Percentiles rank a stretch among this genome's conserved stretches.
phyloP scores from a whole-genome alignment of 2,797 vertebrate species.

The Trachops cirrhosus region DNA sequence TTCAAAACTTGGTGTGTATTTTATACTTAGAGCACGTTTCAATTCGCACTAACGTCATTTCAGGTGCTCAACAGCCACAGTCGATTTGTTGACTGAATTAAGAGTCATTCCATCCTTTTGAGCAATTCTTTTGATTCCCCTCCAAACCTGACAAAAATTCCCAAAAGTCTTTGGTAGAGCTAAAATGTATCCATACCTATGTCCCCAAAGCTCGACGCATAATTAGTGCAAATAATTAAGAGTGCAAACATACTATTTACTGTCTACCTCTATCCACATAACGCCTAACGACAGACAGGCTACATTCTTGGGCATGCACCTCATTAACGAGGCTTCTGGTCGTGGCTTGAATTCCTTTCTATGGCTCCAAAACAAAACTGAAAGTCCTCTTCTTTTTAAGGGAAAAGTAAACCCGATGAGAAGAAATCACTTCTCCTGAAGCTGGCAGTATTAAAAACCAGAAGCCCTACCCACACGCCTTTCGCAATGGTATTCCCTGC shows the following conservation, averaged over 20 bases:
- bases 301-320: neutral
- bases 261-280: neutral
- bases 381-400: neutral
- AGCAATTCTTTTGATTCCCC: neutral
- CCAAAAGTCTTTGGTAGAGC: neutral
- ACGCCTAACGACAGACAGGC: neutral
- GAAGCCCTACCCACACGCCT: neutral
- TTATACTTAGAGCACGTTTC: neutral
- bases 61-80: neutral
- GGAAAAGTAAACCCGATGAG: neutral
- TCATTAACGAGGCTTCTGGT: neutral
- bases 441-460: neutral
- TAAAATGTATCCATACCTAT: neutral
- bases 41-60: neutral
- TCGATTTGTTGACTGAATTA: neutral
- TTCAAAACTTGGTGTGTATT: neutral
- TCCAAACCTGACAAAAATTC: constrained; percentile 11
- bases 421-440: neutral
- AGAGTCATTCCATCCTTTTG: neutral
- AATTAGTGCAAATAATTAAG: neutral
- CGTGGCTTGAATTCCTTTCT: neutral
- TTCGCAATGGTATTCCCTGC: neutral
- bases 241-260: neutral
- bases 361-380: constrained; percentile 9
- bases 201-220: neutral